Conservation (phyloP, 2,888 invertebrate genomes). For the Drosophila leonis region DNA sequence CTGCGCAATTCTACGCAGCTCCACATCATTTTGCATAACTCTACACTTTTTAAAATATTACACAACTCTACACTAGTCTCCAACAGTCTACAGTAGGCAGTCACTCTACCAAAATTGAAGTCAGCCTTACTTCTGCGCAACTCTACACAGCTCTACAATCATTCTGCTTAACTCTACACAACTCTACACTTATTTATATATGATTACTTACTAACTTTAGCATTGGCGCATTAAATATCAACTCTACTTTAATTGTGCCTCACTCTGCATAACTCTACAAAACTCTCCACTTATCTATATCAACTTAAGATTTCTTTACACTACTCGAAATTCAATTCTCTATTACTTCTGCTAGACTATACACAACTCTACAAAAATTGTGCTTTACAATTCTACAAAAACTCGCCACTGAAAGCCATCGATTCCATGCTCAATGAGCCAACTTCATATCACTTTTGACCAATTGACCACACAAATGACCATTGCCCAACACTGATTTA, state of each 20-base stretch:
- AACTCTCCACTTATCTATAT: not conserved
- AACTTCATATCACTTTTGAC: constrained; percentile 10
- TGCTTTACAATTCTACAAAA: not conserved
- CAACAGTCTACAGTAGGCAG: no score
- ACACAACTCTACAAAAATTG: not conserved
- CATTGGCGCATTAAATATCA: not conserved
- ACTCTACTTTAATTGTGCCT: not conserved
- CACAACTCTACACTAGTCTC: not conserved
- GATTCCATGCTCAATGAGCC: not conserved
- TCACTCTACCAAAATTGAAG: no score
- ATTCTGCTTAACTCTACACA: not conserved
- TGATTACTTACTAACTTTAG: not conserved
- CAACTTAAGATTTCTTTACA: not conserved
- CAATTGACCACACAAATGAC: constrained; percentile 33
- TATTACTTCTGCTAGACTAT: not conserved
- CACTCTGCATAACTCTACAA: not conserved
- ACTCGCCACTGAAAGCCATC: constrained; percentile 13
- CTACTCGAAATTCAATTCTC: not conserved
- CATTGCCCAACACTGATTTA: constrained; percentile 38
- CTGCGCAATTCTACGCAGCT: not conserved
- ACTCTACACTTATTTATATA: not conserved
- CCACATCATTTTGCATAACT: no score
- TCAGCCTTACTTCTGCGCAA: not conserved
- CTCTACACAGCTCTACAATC: not conserved
- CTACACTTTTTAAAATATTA: no score